A percentile compares a stretch with the other conserved stretches of the same genome.
Conservation (phyloP, 2,113 vertebrate species). For the Cygnus buccinator region DNA sequence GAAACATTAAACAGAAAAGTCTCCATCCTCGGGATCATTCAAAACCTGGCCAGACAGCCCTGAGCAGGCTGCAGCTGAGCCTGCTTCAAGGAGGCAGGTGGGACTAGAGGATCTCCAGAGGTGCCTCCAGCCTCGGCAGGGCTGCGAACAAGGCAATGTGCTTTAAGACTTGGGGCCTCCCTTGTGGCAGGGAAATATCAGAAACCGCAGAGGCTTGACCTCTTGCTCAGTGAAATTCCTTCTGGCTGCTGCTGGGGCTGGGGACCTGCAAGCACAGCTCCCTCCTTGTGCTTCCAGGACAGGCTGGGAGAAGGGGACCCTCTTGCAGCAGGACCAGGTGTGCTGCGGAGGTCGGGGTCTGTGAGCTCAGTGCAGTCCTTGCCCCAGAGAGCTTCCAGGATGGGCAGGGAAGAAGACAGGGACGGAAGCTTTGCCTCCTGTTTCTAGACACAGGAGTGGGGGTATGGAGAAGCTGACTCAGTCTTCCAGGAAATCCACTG, state of each 20-base stretch:
- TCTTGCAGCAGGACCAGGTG: rapidly evolving
- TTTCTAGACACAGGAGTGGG: neutral
- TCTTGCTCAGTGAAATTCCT: neutral
- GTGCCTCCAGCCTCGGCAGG: neutral
- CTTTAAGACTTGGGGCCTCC: neutral
- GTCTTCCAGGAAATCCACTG: neutral
- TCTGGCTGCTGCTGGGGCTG: neutral
- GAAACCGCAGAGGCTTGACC: neutral
- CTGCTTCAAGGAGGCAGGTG: neutral
- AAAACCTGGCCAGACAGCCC: neutral
- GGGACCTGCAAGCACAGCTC: neutral
- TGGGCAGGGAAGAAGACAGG: neutral
- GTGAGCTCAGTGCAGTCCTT: neutral
- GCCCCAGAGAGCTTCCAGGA: neutral
- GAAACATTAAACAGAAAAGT: neutral
- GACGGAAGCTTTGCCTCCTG: neutral
- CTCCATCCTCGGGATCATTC: neutral
- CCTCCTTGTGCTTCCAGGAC: neutral
- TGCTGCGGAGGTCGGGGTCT: neutral
- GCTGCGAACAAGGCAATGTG: neutral
- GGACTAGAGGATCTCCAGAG: neutral
- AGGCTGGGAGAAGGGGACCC: neutral
- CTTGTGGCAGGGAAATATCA: neutral
- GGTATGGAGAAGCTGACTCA: neutral
- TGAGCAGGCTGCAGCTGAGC: neutral